Evolutionary conservation across 1,140 invertebrate genomes (phyloP).

Genomic region (Hyphantria cunea): DNA sequence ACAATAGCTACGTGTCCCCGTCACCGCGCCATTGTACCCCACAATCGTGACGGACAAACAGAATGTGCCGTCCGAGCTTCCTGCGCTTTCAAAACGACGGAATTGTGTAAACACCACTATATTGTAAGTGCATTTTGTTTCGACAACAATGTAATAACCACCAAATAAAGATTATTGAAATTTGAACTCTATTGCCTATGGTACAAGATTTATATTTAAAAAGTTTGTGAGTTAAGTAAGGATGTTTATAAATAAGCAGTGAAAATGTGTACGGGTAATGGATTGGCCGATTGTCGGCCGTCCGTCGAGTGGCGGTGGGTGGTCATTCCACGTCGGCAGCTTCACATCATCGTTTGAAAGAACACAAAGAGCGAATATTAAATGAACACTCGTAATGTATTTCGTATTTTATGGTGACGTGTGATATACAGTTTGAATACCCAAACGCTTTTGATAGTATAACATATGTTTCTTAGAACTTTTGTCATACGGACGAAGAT

Average conservation of each 20-base stretch:
- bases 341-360: constrained; percentile 49
- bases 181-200: background rate
- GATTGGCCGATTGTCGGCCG: constrained; percentile 62
- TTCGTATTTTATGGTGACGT: constrained; percentile 23
- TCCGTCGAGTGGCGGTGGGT: constrained; percentile 52
- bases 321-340: constrained; percentile 54
- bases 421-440: constrained; percentile 20
- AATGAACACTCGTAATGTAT: constrained; percentile 29
- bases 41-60: constrained; percentile 51
- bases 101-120: constrained; percentile 57
- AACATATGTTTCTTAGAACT: background rate
- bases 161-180: background rate
- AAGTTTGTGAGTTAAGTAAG: constrained; percentile 5
- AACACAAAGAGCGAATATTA: constrained; percentile 44
- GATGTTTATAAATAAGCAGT: constrained; percentile 22
- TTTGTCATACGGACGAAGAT: background rate
- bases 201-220: constrained; percentile 1
- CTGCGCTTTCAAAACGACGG: constrained; percentile 57
- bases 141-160: constrained; percentile 2
- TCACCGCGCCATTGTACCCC: constrained; percentile 38
- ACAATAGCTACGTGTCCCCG: constrained; percentile 30
- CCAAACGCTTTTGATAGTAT: background rate
- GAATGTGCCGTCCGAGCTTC: constrained; percentile 50
- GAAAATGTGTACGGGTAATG: constrained; percentile 57
- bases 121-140: constrained; percentile 30